phyloP scores from a whole-genome alignment of 2,888 invertebrate species.

The Acrobasis consociella region DNA sequence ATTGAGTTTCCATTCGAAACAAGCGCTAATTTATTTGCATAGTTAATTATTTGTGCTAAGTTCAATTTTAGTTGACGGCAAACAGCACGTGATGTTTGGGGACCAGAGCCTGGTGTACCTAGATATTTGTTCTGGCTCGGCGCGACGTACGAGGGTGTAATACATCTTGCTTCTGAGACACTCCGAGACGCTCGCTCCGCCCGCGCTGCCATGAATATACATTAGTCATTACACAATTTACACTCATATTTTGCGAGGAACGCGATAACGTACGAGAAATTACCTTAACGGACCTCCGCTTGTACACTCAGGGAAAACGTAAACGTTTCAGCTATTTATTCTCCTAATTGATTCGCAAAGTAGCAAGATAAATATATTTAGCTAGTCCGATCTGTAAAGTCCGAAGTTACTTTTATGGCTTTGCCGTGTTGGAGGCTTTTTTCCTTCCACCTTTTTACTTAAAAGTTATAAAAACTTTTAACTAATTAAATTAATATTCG shows the following conservation, averaged over 20 bases:
- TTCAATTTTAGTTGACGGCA: slow-evolving; percentile 29
- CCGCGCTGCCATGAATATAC: slow-evolving; percentile 49
- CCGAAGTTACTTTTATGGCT: slow-evolving; percentile 48
- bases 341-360: slow-evolving; percentile 53
- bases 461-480: slow-evolving; percentile 70
- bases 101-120: slow-evolving; percentile 23
- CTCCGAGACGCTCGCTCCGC: slow-evolving; percentile 24
- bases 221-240: slow-evolving; percentile 52
- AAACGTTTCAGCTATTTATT: slow-evolving; percentile 34
- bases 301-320: slow-evolving; percentile 27
- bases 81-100: slow-evolving; percentile 27
- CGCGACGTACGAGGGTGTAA: slow-evolving; percentile 36
- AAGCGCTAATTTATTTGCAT: slow-evolving; percentile 29
- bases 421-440: slow-evolving; percentile 46
- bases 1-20: slow-evolving; percentile 27
- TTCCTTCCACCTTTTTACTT: slow-evolving; percentile 61
- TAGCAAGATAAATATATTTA: slow-evolving; percentile 41
- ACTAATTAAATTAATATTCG: slow-evolving; percentile 76
- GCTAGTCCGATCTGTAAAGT: slow-evolving; percentile 49
- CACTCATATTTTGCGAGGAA: slow-evolving; percentile 43
- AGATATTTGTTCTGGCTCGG: slow-evolving; percentile 23
- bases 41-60: slow-evolving; percentile 28
- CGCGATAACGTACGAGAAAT: slow-evolving; percentile 38
- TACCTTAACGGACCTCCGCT: slow-evolving; percentile 25
- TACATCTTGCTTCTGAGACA: slow-evolving; percentile 43